A percentile compares a stretch with the other conserved stretches of the same genome.
phyloP scores from a whole-genome alignment of 2,113 vertebrate species.

The Falco punctatus region DNA sequence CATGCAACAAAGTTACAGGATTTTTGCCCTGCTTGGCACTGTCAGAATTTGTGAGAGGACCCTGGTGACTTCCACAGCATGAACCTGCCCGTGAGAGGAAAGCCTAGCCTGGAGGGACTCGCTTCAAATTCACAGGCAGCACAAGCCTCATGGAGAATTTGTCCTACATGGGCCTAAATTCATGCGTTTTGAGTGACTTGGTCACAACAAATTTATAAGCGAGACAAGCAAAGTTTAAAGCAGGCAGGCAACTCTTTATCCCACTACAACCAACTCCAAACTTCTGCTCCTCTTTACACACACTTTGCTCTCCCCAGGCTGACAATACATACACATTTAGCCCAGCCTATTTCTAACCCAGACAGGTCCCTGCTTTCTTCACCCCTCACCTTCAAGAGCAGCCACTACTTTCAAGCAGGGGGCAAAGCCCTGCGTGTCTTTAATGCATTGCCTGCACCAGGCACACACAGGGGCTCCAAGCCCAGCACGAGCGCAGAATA shows the following conservation, averaged over 20 bases:
- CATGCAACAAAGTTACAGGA: not conserved
- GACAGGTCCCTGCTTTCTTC: not conserved
- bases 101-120: not conserved
- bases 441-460: not conserved
- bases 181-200: not conserved
- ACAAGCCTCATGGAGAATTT: not conserved
- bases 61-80: not conserved
- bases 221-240: not conserved
- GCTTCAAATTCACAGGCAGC: not conserved
- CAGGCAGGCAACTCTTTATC: not conserved
- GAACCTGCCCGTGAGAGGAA: not conserved
- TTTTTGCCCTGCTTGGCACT: not conserved
- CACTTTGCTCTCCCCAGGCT: rapidly evolving
- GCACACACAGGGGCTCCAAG: not conserved
- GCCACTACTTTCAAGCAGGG: not conserved
- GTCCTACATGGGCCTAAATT: not conserved
- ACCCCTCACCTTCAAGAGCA: not conserved
- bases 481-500: not conserved
- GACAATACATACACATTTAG: not conserved
- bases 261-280: not conserved
- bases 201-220: not conserved
- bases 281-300: not conserved
- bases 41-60: not conserved
- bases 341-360: not conserved
- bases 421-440: not conserved